A percentile compares a stretch with the other conserved stretches of the same genome.
phyloP scores from a whole-genome alignment of 2,888 invertebrate genomes.

The Eustalomyia histrio region DNA sequence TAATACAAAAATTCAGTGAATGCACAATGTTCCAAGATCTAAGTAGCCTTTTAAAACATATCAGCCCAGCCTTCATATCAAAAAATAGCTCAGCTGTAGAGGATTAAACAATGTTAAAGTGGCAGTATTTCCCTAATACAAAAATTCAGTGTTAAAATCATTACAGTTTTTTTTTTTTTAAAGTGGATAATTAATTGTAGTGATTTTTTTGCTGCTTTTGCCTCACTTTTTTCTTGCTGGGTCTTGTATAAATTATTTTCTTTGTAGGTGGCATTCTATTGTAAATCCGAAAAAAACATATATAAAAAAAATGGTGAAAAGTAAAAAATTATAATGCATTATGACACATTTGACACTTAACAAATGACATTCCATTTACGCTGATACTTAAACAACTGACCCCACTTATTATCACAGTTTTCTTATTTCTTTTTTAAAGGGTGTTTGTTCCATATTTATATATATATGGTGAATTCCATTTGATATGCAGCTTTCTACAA shows the following conservation, averaged over 20 bases:
- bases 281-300: constrained; percentile 20
- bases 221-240: too few species aligned
- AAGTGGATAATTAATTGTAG: too few species aligned
- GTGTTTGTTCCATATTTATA: neutral
- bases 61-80: too few species aligned
- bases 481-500: neutral
- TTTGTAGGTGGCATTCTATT: constrained; percentile 6
- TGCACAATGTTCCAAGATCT: too few species aligned
- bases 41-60: too few species aligned
- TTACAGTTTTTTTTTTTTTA: too few species aligned
- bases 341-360: constrained; percentile 67
- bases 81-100: too few species aligned
- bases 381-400: constrained; percentile 68
- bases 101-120: too few species aligned
- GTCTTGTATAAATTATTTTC: neutral
- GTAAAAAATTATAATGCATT: constrained; percentile 62
- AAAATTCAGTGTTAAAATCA: too few species aligned
- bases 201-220: too few species aligned
- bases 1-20: too few species aligned
- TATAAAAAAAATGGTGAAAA: constrained; percentile 24
- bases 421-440: neutral
- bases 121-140: too few species aligned
- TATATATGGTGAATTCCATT: neutral
- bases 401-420: constrained; percentile 60
- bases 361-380: constrained; percentile 68